Conservation (phyloP, 2,797 vertebrate genomes). For the Psittacula derbiana region DNA sequence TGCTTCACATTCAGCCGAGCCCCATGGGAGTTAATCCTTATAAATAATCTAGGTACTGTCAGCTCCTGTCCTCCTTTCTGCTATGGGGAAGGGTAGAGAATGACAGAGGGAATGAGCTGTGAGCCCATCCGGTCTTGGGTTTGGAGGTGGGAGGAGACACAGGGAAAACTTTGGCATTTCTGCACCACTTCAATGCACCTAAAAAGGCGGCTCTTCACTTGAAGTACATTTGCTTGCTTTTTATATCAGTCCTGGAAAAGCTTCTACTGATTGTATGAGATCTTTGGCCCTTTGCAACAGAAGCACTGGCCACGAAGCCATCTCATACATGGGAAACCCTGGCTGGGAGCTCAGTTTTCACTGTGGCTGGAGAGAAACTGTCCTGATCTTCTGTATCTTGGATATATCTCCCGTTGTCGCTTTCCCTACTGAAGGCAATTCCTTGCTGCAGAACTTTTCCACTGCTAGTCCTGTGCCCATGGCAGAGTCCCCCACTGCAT, state of each 20-base stretch:
- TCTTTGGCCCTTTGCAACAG: not conserved
- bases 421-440: not conserved
- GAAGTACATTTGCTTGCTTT: not conserved
- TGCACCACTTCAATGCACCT: not conserved
- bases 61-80: constrained; percentile 14
- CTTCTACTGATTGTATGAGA: not conserved
- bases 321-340: fast-evolving
- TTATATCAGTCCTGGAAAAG: not conserved
- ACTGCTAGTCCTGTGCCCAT: not conserved
- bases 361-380: not conserved
- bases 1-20: not conserved
- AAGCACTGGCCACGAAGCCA: fast-evolving
- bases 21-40: not conserved
- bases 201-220: not conserved
- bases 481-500: not conserved
- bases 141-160: not conserved
- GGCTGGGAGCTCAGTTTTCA: not conserved
- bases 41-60: constrained; percentile 52
- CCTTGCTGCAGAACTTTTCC: not conserved
- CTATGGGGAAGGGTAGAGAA: not conserved
- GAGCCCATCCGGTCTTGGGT: not conserved
- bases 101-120: not conserved
- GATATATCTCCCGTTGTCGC: fast-evolving
- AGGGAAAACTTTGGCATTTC: not conserved
- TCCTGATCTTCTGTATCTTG: not conserved